A percentile compares a stretch with the other conserved stretches of the same genome.
Conservation (phyloP, 37 sponge, comb jelly and placozoan genomes). For the Ianthella basta region DNA sequence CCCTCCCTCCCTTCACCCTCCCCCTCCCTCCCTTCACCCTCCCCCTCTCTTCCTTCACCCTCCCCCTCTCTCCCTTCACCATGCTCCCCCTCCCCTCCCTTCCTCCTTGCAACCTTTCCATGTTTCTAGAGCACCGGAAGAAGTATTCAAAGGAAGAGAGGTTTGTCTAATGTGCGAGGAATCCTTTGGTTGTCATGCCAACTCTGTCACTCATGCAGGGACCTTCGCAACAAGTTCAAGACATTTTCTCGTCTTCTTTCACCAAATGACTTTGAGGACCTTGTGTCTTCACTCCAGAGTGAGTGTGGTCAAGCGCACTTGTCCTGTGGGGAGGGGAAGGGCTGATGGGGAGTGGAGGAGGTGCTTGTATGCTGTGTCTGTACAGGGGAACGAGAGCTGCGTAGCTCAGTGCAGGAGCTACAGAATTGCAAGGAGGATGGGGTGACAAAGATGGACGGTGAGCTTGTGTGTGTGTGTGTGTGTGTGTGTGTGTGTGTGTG, state of each 20-base stretch:
- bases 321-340: neutral
- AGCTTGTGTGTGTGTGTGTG: neutral
- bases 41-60: neutral
- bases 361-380: neutral
- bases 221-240: conserved; percentile 56
- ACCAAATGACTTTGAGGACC: conserved; percentile 60
- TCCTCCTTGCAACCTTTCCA: neutral
- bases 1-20: neutral
- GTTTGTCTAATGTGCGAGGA: neutral
- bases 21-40: neutral
- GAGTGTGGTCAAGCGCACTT: neutral
- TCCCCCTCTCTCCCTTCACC: conserved; percentile 7
- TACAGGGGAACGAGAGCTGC: conserved; percentile 66
- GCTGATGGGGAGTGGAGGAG: neutral
- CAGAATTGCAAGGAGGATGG: conserved; percentile 67
- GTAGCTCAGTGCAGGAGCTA: conserved; percentile 64
- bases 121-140: conserved; percentile 16
- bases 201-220: conserved; percentile 36
- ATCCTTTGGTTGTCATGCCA: too few relatives aligned
- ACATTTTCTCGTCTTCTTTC: conserved; percentile 67
- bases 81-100: neutral
- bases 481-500: neutral
- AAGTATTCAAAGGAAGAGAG: neutral
- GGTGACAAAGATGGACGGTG: conserved; percentile 69
- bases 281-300: conserved; percentile 71